Base-by-base conservation (phyloP, 2,113 vertebrate species). In the Zingel zingel region DNA sequence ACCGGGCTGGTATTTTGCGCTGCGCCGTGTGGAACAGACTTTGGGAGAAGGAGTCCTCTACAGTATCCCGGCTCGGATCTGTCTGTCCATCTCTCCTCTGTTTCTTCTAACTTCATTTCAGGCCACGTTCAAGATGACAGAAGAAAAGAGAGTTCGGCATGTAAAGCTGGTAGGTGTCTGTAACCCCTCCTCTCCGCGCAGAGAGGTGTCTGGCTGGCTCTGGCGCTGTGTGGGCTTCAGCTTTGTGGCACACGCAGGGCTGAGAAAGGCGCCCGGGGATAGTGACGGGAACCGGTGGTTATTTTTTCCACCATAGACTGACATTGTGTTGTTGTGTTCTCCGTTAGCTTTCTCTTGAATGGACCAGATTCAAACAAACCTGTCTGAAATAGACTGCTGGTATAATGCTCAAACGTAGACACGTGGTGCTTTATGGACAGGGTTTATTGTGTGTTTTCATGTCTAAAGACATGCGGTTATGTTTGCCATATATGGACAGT, bases 151-250 rank as follows among this genome's bases (percentile, higher is more conserved):
- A 77, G 84, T 71, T 89, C 86, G 93, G 90, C 93, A 91, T 81
- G 84, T 90, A 93, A 92, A 94, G 95, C 95, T 95, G 95, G 95
- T 96, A 95, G 88, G 95, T 95, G 89, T 88, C 92, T 89, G 74
- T 59, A 77, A 67, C 77, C 88, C 85, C 68, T 53, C 89, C 77
- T 68, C 77, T 69, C 36, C 16, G 70, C 67, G 50, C 81, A 0
- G 19, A 36, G 77, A 80, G 74, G 70, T 83, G 85, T 91, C 81
- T 79, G 88, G 68, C 23, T 86, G 47, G 59, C 57, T 82, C 62
- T 83, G 48, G 76, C 16, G 43, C 51, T 62, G 48, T 79, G 73
- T 5, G 25, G 43, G 82, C 57, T 66, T 67, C 64, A 58, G 89
- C 69, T 76, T 74, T 56, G 79, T 57, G 69, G 69, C 54, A 47